A percentile compares a stretch with the other conserved stretches of the same genome.
Evolutionary conservation across 2,113 vertebrate genomes (phyloP).

Genomic region (Equus quagga): DNA sequence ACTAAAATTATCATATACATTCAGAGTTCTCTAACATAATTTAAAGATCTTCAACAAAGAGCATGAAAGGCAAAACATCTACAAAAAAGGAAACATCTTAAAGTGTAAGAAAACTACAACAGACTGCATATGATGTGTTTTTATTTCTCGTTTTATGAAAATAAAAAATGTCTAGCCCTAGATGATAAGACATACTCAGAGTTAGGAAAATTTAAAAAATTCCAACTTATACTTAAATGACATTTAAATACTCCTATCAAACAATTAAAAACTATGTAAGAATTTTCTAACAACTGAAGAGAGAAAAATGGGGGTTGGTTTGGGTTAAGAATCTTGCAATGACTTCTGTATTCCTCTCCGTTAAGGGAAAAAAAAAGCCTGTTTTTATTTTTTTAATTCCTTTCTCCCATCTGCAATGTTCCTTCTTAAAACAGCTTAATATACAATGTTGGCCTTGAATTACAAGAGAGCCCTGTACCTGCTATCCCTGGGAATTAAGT

Average conservation of each 20-base stretch:
- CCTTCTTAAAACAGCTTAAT: constrained; percentile 32
- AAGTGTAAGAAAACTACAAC: constrained; percentile 35
- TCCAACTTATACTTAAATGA: constrained; percentile 2
- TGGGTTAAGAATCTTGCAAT: neutral
- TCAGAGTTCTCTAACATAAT: neutral
- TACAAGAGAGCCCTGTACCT: neutral
- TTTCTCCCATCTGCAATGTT: neutral
- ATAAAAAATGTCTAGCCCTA: neutral
- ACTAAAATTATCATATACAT: neutral
- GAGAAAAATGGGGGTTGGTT: neutral
- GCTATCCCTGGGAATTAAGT: neutral
- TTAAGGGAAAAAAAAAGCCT: neutral
- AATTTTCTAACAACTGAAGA: neutral
- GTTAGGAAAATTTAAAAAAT: neutral
- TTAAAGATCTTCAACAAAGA: neutral
- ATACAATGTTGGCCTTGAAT: neutral
- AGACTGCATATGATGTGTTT: neutral
- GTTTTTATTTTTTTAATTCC: neutral
- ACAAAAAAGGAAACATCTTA: constrained; percentile 15
- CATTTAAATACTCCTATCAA: constrained; percentile 38
- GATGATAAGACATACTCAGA: neutral
- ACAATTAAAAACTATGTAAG: constrained; percentile 31
- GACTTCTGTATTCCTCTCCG: neutral
- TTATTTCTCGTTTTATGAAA: constrained; percentile 42
- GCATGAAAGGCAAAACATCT: constrained; percentile 18